Base-by-base conservation (phyloP, 2,113 vertebrate species). In the Patagioenas fasciata region DNA sequence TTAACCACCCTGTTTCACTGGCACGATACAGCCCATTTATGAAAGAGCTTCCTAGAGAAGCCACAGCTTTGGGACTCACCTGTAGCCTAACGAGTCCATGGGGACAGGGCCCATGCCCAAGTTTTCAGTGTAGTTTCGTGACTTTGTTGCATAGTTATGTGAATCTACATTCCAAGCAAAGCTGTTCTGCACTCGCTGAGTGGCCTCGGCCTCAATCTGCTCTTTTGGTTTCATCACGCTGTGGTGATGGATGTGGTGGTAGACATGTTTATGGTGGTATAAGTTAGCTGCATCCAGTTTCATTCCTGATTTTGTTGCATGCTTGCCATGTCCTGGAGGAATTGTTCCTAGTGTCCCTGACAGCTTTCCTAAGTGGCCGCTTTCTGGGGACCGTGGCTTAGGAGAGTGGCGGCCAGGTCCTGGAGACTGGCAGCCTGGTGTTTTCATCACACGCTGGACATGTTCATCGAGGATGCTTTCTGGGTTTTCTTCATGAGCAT, bases 381-480 rank as follows among this genome's bases (percentile, higher is more conserved):
- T 98, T 13, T 99, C 99, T 0, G 99, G 99, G 11, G 99, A 99
- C 61, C 98, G 98, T 6, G 98, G 98, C 94, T 99, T 99, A 12
- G 99, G 99, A 40, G 99, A 98, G 85, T 98, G 98, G 32, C 98
- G 99, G 13, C 99, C 99, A 0, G 98, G 98, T 6, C 99, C 98
- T 0, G 99, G 99, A 0, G 99, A 99, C 85, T 99, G 99, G 96
- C 99, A 99, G 74, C 99, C 99, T 0, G 99, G 99, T 0, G 99
- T 99, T 97, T 99, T 99, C 99, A 99, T 99, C 85, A 99, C 99
- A 4, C 99, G 98, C 95, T 99, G 99, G 14, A 99, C 99, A 0
- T 99, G 99, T 57, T 99, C 99, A 2, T 99, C 99, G 25, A 99
- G 98, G 97, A 99, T 99, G 97, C 98, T 99, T 91, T 99, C 99